Evolutionary conservation across 1,140 invertebrate species (phyloP).

Genomic region (Cydia pomonella): DNA sequence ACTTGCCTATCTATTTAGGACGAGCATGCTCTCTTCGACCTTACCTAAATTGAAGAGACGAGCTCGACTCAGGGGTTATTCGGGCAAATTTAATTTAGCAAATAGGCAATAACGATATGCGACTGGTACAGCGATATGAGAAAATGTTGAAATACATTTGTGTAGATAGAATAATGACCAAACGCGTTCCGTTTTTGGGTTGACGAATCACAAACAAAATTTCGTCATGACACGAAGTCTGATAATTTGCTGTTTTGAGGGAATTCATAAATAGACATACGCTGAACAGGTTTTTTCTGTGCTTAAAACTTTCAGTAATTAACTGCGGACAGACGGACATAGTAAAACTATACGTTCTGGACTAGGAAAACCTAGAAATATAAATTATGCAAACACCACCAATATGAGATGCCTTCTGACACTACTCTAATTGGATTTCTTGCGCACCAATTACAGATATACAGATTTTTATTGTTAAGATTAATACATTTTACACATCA

Average conservation of each 20-base stretch:
- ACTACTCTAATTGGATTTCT: too few relatives aligned
- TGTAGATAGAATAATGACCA: conserved; percentile 18
- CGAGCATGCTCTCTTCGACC: conserved; percentile 23
- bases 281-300: background rate
- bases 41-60: conserved; percentile 33
- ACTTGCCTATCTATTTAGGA: conserved; percentile 35
- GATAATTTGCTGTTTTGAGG: background rate
- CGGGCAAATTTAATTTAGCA: conserved; percentile 32
- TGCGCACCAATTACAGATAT: too few relatives aligned
- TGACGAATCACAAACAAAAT: conserved; percentile 23
- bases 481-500: too few relatives aligned
- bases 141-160: conserved; percentile 30
- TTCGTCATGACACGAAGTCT: background rate
- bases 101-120: conserved; percentile 33
- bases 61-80: conserved; percentile 32
- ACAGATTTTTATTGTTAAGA: too few relatives aligned
- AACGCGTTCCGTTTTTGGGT: conserved; percentile 13
- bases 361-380: too few relatives aligned
- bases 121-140: conserved; percentile 31
- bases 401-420: too few relatives aligned
- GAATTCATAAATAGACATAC: background rate
- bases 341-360: too few relatives aligned
- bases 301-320: background rate
- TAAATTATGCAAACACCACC: too few relatives aligned
- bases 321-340: background rate